Evolutionary conservation across 2,797 vertebrate genomes (phyloP).

Genomic region (Catamblyrhynchus diadema): DNA sequence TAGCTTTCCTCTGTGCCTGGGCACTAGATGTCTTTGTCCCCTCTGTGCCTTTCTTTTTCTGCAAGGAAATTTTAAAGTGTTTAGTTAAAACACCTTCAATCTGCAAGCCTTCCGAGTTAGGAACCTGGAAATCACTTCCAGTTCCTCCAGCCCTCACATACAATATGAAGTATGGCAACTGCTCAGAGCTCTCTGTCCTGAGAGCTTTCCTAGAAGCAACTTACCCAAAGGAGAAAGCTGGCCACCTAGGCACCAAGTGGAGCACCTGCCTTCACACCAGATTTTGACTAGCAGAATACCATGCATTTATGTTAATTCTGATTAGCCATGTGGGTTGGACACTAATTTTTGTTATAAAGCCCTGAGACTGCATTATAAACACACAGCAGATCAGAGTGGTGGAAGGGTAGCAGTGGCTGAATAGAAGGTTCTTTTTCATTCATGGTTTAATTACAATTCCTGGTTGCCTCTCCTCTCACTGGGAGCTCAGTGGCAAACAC

Average conservation of each 20-base stretch:
- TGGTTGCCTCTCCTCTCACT: not conserved
- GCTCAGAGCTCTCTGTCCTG: not conserved
- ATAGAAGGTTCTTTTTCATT: not conserved
- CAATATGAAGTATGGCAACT: not conserved
- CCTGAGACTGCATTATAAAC: not conserved
- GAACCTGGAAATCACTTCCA: not conserved
- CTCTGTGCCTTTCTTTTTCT: not conserved
- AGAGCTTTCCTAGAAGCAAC: not conserved
- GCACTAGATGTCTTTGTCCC: not conserved
- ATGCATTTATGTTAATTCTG: not conserved
- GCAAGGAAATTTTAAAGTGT: not conserved
- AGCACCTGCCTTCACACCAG: not conserved
- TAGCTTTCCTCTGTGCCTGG: not conserved
- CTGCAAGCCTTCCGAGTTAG: not conserved
- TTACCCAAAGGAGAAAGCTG: not conserved
- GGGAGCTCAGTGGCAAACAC: not conserved
- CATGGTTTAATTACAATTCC: not conserved
- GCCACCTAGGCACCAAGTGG: not conserved
- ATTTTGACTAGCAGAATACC: not conserved
- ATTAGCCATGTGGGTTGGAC: not conserved
- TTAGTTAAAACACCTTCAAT: not conserved
- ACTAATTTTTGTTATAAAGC: not conserved
- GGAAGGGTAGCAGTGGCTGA: not conserved
- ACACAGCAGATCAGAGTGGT: not conserved
- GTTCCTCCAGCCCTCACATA: not conserved